These are phyloP conservation scores for Boleophthalmus pectinirostris DNA, from an alignment of 2,113 vertebrate genomes.

Conservation along the genomic window DNA sequence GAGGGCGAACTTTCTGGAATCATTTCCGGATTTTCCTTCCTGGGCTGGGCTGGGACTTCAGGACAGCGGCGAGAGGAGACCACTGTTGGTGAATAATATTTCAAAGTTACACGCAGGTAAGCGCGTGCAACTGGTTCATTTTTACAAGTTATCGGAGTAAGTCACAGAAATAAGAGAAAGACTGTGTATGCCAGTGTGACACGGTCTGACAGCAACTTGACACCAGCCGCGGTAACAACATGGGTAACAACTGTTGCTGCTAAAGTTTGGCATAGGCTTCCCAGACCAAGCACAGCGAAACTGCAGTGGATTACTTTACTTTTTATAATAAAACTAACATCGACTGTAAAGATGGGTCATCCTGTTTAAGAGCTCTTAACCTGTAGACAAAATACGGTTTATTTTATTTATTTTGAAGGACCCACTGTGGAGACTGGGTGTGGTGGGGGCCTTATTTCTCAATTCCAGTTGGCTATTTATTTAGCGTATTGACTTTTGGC, in stretches of 20 bases:
- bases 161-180: neutral
- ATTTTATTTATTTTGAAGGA: neutral
- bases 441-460: slow-evolving; percentile 41
- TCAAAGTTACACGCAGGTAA: slow-evolving; percentile 72
- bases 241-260: slow-evolving; percentile 63
- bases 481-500: too few species aligned
- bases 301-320: neutral
- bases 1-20: slow-evolving; percentile 61
- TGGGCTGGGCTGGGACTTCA: slow-evolving; percentile 76
- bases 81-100: slow-evolving; percentile 34
- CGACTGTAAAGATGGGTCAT: neutral
- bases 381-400: neutral
- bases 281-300: slow-evolving; percentile 12
- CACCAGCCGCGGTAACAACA: slow-evolving; percentile 34
- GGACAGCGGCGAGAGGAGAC: slow-evolving; percentile 59
- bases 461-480: too few species aligned
- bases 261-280: slow-evolving; percentile 57
- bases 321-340: neutral
- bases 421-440: slow-evolving; percentile 56
- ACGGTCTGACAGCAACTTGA: slow-evolving; percentile 51
- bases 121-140: slow-evolving; percentile 13
- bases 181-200: neutral
- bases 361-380: too few species aligned
- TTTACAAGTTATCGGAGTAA: neutral
- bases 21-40: slow-evolving; percentile 79